phyloP scores from a whole-genome alignment of 2,797 vertebrate species.

The Trachops cirrhosus region DNA sequence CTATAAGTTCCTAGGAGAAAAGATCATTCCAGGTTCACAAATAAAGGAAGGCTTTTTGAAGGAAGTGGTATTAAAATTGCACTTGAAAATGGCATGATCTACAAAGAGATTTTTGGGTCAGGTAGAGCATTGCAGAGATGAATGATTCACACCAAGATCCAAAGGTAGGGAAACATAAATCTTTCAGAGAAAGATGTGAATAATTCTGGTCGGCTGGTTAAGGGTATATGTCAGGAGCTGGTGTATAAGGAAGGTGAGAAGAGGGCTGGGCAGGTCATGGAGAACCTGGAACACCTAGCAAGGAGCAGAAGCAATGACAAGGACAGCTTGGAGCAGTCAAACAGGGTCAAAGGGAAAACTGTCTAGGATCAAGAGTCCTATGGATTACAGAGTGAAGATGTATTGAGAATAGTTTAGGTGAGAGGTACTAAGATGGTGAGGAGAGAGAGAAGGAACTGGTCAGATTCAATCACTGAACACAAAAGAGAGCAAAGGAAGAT shows the following conservation, averaged over 20 bases:
- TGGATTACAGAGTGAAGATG: background rate
- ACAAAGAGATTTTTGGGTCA: background rate
- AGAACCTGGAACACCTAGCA: background rate
- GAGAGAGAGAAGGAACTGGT: background rate
- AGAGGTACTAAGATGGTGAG: background rate
- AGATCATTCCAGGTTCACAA: background rate
- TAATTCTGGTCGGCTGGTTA: background rate
- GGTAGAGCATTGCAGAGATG: background rate
- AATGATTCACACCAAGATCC: background rate
- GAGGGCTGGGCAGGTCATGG: background rate
- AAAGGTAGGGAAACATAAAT: background rate
- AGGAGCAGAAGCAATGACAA: background rate
- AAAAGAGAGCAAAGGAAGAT: background rate
- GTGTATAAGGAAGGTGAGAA: background rate
- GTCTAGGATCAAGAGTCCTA: background rate
- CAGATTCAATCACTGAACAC: background rate
- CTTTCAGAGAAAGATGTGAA: background rate
- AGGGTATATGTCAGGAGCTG: background rate
- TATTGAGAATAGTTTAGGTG: background rate
- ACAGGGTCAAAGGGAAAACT: background rate
- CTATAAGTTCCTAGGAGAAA: background rate
- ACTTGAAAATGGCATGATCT: background rate
- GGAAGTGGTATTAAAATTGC: background rate
- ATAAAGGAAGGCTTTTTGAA: background rate
- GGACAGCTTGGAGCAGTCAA: too few species aligned